Evolutionary conservation across 2,113 vertebrate species (phyloP).

Genomic region (Neodontobutis hainanensis): DNA sequence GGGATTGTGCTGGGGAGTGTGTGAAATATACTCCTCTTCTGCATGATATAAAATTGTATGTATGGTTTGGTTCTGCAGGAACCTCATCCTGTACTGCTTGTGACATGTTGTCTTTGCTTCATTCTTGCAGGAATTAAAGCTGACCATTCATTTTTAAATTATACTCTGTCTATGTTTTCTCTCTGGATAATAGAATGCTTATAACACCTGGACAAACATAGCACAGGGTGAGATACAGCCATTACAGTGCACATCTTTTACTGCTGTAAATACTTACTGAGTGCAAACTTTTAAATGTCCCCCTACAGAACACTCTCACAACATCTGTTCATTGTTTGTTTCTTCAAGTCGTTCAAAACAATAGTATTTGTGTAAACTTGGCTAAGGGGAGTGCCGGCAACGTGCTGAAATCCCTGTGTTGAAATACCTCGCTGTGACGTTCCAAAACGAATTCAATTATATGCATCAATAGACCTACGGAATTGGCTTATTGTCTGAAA

Average conservation of each 20-base stretch:
- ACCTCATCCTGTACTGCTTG: too few species aligned
- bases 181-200: too few species aligned
- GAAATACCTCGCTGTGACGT: conserved; percentile 59
- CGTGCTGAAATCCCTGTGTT: conserved; percentile 61
- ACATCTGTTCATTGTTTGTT: conserved; percentile 32
- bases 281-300: conserved; percentile 19
- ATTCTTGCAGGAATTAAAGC: too few species aligned
- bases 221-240: neutral
- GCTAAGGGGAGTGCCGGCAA: conserved; percentile 40
- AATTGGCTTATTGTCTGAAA: conserved; percentile 72
- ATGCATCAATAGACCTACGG: conserved; percentile 69
- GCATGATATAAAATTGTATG: too few species aligned
- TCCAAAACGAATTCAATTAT: conserved; percentile 74
- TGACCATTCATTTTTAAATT: too few species aligned
- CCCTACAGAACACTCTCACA: conserved; percentile 12
- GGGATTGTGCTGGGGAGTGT: too few species aligned
- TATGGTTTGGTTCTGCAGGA: too few species aligned
- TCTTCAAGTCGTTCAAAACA: conserved; percentile 49
- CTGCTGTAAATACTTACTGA: conserved; percentile 4
- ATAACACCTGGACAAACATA: neutral
- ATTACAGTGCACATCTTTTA: conserved; percentile 2
- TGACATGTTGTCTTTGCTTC: too few species aligned
- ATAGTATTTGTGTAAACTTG: conserved; percentile 48
- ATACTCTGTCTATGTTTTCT: too few species aligned
- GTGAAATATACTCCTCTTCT: too few species aligned